Conservation (phyloP, 2,888 invertebrate genomes). For the Corbicula japonica region DNA sequence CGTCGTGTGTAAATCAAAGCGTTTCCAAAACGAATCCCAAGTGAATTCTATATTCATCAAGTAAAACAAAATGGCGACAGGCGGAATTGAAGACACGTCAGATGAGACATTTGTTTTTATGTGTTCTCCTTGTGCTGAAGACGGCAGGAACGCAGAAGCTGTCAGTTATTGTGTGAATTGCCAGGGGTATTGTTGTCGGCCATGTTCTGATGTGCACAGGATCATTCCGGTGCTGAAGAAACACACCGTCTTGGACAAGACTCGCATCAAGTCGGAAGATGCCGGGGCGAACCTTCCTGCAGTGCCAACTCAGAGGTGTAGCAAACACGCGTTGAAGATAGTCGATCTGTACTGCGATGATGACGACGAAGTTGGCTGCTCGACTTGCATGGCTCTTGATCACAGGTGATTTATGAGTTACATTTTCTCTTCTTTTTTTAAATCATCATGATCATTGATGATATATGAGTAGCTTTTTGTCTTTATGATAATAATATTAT, state of each 20-base stretch:
- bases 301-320: not conserved
- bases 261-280: not conserved
- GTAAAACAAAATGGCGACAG: too few species aligned
- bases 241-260: not conserved
- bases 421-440: too few species aligned
- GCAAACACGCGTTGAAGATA: not conserved
- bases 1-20: too few species aligned
- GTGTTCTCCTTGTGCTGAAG: constrained; percentile 1
- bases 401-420: not conserved
- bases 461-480: too few species aligned
- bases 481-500: too few species aligned
- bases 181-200: constrained; percentile 2
- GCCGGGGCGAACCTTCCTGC: not conserved
- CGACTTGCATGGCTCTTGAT: not conserved
- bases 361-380: not conserved
- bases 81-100: not conserved
- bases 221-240: not conserved
- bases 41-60: too few species aligned
- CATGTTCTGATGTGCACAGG: not conserved
- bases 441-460: too few species aligned
- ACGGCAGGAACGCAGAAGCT: not conserved
- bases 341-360: not conserved
- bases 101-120: not conserved
- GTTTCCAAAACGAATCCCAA: too few species aligned
- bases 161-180: constrained; percentile 1